Base-by-base conservation (phyloP, 2,113 vertebrate species). In the Saimiri boliviensis region DNA sequence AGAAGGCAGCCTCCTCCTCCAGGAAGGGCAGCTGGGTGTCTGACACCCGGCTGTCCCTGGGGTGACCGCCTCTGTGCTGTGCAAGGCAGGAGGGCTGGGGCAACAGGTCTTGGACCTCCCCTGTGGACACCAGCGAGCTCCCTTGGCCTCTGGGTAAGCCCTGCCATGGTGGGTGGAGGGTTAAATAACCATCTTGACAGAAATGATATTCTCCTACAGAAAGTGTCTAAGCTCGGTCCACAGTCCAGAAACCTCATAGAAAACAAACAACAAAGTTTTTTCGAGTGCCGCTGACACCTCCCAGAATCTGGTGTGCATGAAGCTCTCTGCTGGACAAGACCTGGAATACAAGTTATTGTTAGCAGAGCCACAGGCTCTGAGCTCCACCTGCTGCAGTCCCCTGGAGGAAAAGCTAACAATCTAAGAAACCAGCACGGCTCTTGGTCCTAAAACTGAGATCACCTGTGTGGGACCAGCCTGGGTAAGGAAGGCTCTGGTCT, bases 381-480 rank as follows among this genome's bases (percentile, higher is more conserved):
- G 93, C 76, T 70, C 85, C 17, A 71, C 49, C 70, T 9, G 23
- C 71, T 32, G 14, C 82, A 93, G 96, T 91, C 82, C 96, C 71
- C 79, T 91, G 86, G 89, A 93, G 60, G 52, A 94, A 93, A 97
- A 84, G 56, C 74, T 84, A 94, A 60, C 89, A 76, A 96, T 56
- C 60, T 79, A 89, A 86, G 60, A 89, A 95, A 89, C 86, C 94
- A 86, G 86, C 91, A 97, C 83, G 95, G 95, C 83, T 90, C 92
- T 97, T 97, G 97, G 96, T 97, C 97, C 96, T 93, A 92, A 95
- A 92, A 86, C 90, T 93, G 96, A 97, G 95, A 96, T 96, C 90
- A 93, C 0, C 6, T 58, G 58, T 88, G 37, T 0, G 49, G 70
- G 54, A 45, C 73, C 91, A 58, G 42, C 85, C 82, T 77, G 23